Conservation (phyloP, 2,113 vertebrate genomes). For the Motacilla alba region DNA sequence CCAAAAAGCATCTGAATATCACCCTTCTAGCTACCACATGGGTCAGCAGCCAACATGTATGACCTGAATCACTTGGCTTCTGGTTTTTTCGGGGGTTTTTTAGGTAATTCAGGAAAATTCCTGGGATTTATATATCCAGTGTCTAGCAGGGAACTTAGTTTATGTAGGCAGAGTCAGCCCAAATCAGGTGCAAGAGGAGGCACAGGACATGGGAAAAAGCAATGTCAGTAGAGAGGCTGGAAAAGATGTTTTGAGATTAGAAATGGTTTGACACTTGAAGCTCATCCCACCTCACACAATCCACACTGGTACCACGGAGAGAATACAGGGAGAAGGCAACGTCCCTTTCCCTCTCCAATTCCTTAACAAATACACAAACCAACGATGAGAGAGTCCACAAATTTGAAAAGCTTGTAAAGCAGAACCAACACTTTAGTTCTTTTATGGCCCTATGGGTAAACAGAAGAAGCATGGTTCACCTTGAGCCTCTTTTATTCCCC, state of each 20-base stretch:
- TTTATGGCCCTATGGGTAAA: background rate
- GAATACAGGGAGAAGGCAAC: background rate
- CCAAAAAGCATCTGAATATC: background rate
- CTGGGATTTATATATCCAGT: background rate
- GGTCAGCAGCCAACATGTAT: background rate
- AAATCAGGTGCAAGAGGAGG: background rate
- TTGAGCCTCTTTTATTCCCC: background rate
- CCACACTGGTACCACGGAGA: background rate
- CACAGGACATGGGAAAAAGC: background rate
- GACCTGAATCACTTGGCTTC: background rate
- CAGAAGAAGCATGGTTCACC: background rate
- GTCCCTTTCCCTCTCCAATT: background rate
- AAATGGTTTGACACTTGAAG: background rate
- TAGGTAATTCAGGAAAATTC: background rate
- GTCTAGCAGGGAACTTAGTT: background rate
- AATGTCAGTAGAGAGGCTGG: background rate
- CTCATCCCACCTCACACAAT: background rate
- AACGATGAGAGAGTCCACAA: background rate
- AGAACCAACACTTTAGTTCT: background rate
- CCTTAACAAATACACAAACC: background rate
- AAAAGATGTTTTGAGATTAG: background rate
- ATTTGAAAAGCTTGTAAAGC: background rate
- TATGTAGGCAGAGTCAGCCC: background rate
- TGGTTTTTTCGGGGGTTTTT: rapidly evolving
- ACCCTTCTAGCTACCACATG: background rate